Evolutionary conservation across 2,797 vertebrate species (phyloP).

Genomic region (Brachyalestes nurse): DNA sequence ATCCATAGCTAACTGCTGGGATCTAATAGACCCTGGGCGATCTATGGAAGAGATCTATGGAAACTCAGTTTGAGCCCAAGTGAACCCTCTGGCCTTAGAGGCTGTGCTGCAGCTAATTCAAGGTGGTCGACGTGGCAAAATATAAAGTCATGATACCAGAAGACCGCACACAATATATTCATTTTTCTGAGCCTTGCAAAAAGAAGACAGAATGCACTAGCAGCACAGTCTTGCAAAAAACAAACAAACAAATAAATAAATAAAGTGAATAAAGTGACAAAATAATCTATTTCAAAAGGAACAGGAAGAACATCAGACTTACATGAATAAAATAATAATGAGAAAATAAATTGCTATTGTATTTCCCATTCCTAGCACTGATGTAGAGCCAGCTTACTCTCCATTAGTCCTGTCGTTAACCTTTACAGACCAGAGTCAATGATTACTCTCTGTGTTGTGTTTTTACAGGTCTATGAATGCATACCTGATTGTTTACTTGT

Average conservation of each 20-base stretch:
- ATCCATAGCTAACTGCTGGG: constrained; percentile 5
- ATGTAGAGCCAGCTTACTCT: neutral
- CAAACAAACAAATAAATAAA: no score
- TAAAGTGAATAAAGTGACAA: neutral
- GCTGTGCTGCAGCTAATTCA: neutral
- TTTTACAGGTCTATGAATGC: constrained; percentile 91
- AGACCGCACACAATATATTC: no score
- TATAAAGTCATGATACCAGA: neutral
- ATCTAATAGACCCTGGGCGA: constrained; percentile 31
- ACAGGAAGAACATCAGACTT: neutral
- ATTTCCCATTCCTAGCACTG: neutral
- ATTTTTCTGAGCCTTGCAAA: no score
- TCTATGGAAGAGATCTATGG: constrained; percentile 7
- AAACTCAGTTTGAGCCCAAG: constrained; percentile 16
- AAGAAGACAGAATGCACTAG: no score
- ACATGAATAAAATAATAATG: no score
- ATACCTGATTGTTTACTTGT: constrained; percentile 94
- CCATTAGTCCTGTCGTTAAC: neutral
- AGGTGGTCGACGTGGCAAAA: neutral
- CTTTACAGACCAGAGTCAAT: no score
- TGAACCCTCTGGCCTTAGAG: neutral
- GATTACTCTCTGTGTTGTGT: neutral
- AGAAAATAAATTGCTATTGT: neutral
- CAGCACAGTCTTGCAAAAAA: no score
- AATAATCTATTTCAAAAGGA: neutral